These are phyloP conservation scores for Conger conger DNA, from an alignment of 2,113 vertebrate genomes.

Conservation along the genomic window DNA sequence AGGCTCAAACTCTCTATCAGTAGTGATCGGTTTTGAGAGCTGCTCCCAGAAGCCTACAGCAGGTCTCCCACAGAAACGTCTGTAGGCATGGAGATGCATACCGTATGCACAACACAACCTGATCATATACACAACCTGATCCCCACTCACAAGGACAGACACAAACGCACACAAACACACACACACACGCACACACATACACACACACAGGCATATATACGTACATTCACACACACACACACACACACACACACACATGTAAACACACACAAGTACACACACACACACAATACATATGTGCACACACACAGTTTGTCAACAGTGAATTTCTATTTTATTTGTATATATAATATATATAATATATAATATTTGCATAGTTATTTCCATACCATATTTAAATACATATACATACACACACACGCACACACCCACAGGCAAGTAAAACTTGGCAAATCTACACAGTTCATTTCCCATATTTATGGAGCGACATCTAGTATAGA, in stretches of 20 bases:
- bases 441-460: background rate
- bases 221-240: background rate
- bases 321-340: too few relatives aligned
- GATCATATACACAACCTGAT: background rate
- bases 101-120: background rate
- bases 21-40: background rate
- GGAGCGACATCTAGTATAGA: background rate
- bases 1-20: background rate
- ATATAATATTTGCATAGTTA: too few relatives aligned
- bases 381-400: background rate
- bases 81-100: background rate
- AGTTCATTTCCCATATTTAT: background rate
- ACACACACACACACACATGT: background rate
- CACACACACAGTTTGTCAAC: background rate
- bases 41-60: background rate
- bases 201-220: conserved; percentile 8
- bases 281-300: background rate
- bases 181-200: background rate
- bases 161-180: background rate
- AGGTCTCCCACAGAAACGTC: background rate
- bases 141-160: background rate
- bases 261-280: background rate
- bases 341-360: too few relatives aligned
- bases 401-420: background rate
- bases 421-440: background rate